A percentile compares a stretch with the other conserved stretches of the same genome.
phyloP scores from a whole-genome alignment of 1,140 invertebrate species.

The Heliconius himera region DNA sequence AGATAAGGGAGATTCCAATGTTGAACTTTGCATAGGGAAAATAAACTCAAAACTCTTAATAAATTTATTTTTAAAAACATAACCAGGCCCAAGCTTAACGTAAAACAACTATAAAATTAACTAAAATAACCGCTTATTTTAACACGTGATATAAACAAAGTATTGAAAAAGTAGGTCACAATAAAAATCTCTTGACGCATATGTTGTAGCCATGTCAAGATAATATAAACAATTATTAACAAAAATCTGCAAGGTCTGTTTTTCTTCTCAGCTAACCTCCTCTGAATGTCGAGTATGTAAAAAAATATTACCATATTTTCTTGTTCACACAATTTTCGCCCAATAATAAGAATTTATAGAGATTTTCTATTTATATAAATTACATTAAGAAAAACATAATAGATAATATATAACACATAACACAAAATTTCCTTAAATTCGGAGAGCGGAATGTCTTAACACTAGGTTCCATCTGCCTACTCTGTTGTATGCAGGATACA shows the following conservation, averaged over 20 bases:
- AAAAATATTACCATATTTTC: too few relatives aligned
- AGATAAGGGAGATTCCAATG: neutral
- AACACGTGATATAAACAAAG: neutral
- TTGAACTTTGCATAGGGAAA: neutral
- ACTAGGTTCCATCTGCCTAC: too few relatives aligned
- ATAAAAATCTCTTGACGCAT: neutral
- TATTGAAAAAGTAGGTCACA: neutral
- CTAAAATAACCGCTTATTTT: neutral
- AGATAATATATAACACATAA: too few relatives aligned
- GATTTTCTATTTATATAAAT: too few relatives aligned
- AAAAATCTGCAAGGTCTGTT: neutral
- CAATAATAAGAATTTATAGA: too few relatives aligned
- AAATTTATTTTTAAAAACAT: neutral
- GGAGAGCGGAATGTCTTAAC: too few relatives aligned
- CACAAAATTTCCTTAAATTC: too few relatives aligned
- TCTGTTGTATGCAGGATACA: too few relatives aligned
- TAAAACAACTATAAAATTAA: neutral
- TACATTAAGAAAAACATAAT: too few relatives aligned
- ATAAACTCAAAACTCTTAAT: neutral
- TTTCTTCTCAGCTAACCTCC: neutral
- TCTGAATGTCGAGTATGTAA: neutral
- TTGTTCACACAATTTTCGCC: too few relatives aligned
- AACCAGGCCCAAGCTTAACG: neutral
- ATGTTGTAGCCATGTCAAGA: neutral
- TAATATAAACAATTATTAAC: neutral